Evolutionary conservation across 2,113 vertebrate genomes (phyloP), one percentile per base, ranked within the genome.

Genomic region (Hiodon tergisus): DNA sequence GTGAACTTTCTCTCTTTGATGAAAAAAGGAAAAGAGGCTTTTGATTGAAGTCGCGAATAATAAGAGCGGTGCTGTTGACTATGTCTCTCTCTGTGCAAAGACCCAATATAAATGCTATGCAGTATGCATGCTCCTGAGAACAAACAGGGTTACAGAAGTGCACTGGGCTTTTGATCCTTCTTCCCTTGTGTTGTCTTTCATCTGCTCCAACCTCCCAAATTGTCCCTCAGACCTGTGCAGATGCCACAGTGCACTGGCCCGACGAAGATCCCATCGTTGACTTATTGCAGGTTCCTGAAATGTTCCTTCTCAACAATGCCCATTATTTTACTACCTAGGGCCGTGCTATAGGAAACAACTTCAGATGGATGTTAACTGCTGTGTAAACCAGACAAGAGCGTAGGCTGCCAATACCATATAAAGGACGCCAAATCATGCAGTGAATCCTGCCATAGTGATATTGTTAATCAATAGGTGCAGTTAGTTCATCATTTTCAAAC

Each of bases 31-130:
- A 82, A 85, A 84, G 86, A 85, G 83, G 86, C 86, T 88, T 89
- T 86, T 89, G 87, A 90, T 88, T 89, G 87, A 90, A 90, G 89
- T 87, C 86, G 89, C 87, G 86, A 87, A 90, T 89, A 89, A 89
- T 89, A 88, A 90, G 86, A 87, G 84, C 86, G 85, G 82, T 87
- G 82, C 86, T 85, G 88, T 86, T 85, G 85, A 84, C 84, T 73
- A 48, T 13, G 14, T 75, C 82, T 81, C 83, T 85, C 82, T 81
- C 82, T 85, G 84, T 84, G 87, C 85, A 86, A 85, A 88, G 87
- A 87, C 86, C 86, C 86, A 83, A 87, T 88, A 89, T 89, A 85
- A 87, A 89, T 88, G 88, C 86, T 86, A 89, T 89, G 86, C 86
- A 89, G 86, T 89, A 88, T 89, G 89, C 85, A 88, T 89, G 89